Evolutionary conservation across 2,888 invertebrate genomes (phyloP).

Genomic region (Caenorhabditis sinica): DNA sequence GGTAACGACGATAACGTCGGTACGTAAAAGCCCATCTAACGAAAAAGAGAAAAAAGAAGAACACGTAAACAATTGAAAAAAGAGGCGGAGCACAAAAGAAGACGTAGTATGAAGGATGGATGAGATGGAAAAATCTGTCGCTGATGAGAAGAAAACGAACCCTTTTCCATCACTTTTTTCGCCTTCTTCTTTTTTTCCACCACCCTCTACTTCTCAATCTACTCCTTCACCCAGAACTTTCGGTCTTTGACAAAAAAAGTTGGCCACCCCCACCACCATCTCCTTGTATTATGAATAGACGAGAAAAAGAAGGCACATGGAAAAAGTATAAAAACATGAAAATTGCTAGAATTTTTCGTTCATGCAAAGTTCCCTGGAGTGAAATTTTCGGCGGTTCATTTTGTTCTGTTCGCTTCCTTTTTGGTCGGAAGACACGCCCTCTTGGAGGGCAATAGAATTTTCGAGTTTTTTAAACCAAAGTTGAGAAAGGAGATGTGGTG

Average conservation of each 20-base stretch:
- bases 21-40: slow-evolving; percentile 40
- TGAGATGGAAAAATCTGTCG: slow-evolving; percentile 45
- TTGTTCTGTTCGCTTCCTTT: slow-evolving; percentile 25
- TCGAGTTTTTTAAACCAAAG: slow-evolving; percentile 8
- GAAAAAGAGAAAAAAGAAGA: slow-evolving; percentile 44
- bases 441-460: slow-evolving; percentile 52
- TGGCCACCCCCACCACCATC: slow-evolving; percentile 5
- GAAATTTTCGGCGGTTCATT: slow-evolving; percentile 40
- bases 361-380: slow-evolving; percentile 52
- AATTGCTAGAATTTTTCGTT: slow-evolving; percentile 25
- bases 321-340: slow-evolving; percentile 36
- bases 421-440: neutral
- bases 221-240: slow-evolving; percentile 22
- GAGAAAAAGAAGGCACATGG: neutral
- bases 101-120: slow-evolving; percentile 51
- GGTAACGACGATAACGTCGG: slow-evolving; percentile 49
- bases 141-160: slow-evolving; percentile 47
- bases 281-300: slow-evolving; percentile 34
- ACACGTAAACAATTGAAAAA: slow-evolving; percentile 65
- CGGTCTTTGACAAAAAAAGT: slow-evolving; percentile 43
- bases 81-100: slow-evolving; percentile 33
- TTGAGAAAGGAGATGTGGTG: no score
- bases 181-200: neutral
- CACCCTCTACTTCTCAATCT: slow-evolving; percentile 2
- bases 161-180: slow-evolving; percentile 14